These are phyloP conservation scores for Poecilia wingei DNA, from an alignment of 2,797 vertebrate species.

Conservation along the genomic window DNA sequence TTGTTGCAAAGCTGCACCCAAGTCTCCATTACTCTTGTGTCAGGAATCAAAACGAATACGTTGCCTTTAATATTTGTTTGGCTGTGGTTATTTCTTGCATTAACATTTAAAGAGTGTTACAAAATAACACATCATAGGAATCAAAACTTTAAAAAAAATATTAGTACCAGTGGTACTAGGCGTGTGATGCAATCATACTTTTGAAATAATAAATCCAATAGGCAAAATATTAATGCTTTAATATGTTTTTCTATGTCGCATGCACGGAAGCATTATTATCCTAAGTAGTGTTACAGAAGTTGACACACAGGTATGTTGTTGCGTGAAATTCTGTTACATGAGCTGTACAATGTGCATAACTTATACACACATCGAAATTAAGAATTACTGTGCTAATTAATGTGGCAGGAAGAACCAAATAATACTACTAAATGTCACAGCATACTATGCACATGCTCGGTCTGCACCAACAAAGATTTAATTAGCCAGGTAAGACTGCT, in stretches of 20 bases:
- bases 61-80: background rate
- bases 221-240: background rate
- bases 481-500: background rate
- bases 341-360: background rate
- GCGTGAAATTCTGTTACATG: background rate
- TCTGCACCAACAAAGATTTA: background rate
- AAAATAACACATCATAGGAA: background rate
- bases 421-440: background rate
- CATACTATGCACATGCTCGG: background rate
- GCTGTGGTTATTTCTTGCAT: background rate
- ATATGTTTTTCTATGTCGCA: background rate
- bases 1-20: background rate
- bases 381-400: background rate
- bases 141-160: background rate
- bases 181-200: background rate
- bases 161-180: background rate
- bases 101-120: background rate
- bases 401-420: background rate
- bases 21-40: background rate
- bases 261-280: background rate
- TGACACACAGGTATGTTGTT: background rate
- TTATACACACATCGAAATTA: background rate
- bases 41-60: background rate
- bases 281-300: background rate
- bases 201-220: background rate